These are phyloP conservation scores for Drosophila paulistorum DNA, from an alignment of 1,140 invertebrate species.

Conservation along the genomic window DNA sequence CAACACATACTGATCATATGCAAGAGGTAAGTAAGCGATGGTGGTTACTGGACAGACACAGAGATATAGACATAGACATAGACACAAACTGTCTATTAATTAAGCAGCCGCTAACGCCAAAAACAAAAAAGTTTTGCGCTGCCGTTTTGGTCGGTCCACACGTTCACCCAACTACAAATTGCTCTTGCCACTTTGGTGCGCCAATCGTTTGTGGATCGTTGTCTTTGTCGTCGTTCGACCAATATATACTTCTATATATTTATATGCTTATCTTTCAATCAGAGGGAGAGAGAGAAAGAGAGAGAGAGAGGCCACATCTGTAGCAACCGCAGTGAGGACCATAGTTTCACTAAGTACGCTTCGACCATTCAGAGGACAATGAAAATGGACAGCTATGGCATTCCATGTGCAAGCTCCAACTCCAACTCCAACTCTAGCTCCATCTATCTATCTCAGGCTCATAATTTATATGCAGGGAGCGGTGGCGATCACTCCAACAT, in stretches of 20 bases:
- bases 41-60: slow-evolving; percentile 43
- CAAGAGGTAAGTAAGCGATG: slow-evolving; percentile 52
- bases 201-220: slow-evolving; percentile 54
- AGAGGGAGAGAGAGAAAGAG: background rate
- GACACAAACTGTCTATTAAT: slow-evolving; percentile 70
- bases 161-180: slow-evolving; percentile 77
- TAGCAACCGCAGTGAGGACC: slow-evolving; percentile 19
- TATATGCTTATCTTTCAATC: slow-evolving; percentile 57
- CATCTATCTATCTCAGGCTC: slow-evolving; percentile 23
- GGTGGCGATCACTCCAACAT: slow-evolving; percentile 27
- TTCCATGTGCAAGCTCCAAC: slow-evolving; percentile 20
- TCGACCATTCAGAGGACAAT: slow-evolving; percentile 37
- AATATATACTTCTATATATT: slow-evolving; percentile 44
- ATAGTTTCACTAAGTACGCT: too few relatives aligned
- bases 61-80: slow-evolving; percentile 36
- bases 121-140: slow-evolving; percentile 56
- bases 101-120: slow-evolving; percentile 50
- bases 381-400: slow-evolving; percentile 53
- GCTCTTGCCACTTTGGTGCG: slow-evolving; percentile 77
- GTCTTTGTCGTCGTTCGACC: slow-evolving; percentile 25
- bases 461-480: slow-evolving; percentile 53
- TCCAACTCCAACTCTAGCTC: background rate
- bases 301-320: background rate
- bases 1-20: slow-evolving; percentile 79
- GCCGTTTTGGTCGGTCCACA: slow-evolving; percentile 74